Conservation (phyloP, 2,888 invertebrate genomes). For the Acrobasis consociella region DNA sequence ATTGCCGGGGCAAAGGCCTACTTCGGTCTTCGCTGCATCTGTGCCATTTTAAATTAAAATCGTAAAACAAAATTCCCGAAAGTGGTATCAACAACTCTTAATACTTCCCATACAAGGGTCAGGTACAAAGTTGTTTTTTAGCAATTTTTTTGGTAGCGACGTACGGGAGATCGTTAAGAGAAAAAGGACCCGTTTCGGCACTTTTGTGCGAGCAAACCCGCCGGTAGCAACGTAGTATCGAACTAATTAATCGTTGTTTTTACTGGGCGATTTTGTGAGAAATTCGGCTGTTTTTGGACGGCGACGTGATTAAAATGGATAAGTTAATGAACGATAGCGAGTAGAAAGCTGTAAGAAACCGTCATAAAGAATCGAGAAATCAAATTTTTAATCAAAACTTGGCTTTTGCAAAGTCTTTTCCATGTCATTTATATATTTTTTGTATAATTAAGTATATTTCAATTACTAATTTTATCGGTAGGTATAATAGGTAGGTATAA, state of each 20-base stretch:
- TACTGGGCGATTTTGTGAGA: slow-evolving; percentile 47
- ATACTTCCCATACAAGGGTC: slow-evolving; percentile 43
- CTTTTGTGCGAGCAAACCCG: slow-evolving; percentile 62
- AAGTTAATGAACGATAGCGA: neutral
- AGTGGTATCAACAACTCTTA: slow-evolving; percentile 45
- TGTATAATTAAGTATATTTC: no score
- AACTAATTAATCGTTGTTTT: slow-evolving; percentile 72
- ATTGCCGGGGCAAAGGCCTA: no score
- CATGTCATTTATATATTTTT: no score
- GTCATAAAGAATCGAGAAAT: neutral
- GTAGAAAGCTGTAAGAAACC: neutral
- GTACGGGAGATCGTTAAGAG: slow-evolving; percentile 68
- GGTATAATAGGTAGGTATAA: no score
- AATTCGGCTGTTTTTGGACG: slow-evolving; percentile 6
- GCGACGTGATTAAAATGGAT: slow-evolving; percentile 14
- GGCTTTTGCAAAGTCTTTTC: no score
- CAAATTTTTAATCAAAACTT: no score
- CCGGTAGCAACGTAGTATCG: slow-evolving; percentile 71
- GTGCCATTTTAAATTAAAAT: no score
- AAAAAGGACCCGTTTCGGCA: slow-evolving; percentile 73
- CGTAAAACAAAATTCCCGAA: neutral
- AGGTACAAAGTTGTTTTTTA: slow-evolving; percentile 70
- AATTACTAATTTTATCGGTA: no score
- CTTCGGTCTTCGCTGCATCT: no score
- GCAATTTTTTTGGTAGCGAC: slow-evolving; percentile 68